Percentiles rank a stretch among this genome's conserved stretches.
These are phyloP conservation scores for Pocillopora damicornis DNA, from an alignment of 64 coral and sea anemone genomes.

Conservation along the genomic window DNA sequence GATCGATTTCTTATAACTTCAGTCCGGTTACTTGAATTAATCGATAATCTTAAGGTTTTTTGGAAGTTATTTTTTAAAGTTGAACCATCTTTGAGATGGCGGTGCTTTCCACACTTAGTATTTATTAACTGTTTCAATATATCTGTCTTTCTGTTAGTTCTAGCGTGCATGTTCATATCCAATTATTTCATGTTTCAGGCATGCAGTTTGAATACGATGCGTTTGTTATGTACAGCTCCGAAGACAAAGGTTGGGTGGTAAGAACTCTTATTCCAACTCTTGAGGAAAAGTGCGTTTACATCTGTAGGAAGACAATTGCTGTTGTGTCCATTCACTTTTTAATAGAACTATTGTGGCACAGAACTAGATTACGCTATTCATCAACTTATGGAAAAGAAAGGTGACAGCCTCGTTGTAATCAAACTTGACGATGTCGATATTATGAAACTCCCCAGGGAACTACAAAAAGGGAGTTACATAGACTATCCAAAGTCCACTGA, in stretches of 20 bases:
- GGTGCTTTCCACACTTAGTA: no score
- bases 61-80: no score
- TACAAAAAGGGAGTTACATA: slow-evolving; percentile 5
- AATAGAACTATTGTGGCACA: not conserved
- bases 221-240: not conserved
- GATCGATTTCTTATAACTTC: no score
- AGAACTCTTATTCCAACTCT: not conserved
- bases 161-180: no score
- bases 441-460: not conserved
- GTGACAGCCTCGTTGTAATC: not conserved
- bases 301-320: not conserved
- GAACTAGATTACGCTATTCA: not conserved
- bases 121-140: no score
- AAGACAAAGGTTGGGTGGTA: not conserved
- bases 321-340: not conserved
- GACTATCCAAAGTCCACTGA: not conserved
- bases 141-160: no score
- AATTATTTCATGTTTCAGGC: no score
- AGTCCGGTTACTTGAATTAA: no score
- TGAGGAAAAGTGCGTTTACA: not conserved
- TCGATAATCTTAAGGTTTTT: no score
- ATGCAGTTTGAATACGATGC: not conserved
- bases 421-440: not conserved
- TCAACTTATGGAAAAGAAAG: not conserved
- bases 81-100: no score